Evolutionary conservation across 2,888 invertebrate species (phyloP).

Genomic region (Pterostichus madidus): DNA sequence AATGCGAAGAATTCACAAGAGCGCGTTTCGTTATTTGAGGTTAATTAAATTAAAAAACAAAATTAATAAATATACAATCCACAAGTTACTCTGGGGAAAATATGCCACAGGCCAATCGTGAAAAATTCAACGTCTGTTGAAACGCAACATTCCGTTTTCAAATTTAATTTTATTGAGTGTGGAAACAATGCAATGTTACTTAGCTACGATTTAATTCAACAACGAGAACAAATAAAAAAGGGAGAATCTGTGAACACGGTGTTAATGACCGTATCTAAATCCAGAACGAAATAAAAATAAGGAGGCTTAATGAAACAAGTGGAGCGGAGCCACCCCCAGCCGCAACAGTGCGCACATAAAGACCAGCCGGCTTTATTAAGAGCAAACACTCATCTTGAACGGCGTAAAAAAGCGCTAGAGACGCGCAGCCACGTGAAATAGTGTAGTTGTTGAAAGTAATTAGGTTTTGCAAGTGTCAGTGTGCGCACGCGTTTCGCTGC

Average conservation of each 20-base stretch:
- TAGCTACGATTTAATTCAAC: slow-evolving; percentile 3
- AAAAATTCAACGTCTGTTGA: slow-evolving; percentile 29
- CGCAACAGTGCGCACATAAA: slow-evolving; percentile 51
- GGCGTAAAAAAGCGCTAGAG: slow-evolving; percentile 41
- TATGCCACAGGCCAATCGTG: slow-evolving; percentile 46
- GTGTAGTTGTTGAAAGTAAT: slow-evolving; percentile 71
- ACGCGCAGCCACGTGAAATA: slow-evolving; percentile 74
- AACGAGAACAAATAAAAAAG: slow-evolving; percentile 56
- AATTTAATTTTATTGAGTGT: slow-evolving; percentile 60
- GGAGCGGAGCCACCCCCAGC: slow-evolving; percentile 27
- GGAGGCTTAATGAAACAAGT: slow-evolving; percentile 53
- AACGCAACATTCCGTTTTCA: slow-evolving; percentile 30
- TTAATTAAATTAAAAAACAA: slow-evolving; percentile 62
- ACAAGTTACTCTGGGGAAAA: slow-evolving; percentile 53
- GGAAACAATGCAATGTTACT: slow-evolving; percentile 22
- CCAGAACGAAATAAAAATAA: slow-evolving; percentile 63
- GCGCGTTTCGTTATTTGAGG: slow-evolving; percentile 62
- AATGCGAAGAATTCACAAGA: slow-evolving; percentile 53
- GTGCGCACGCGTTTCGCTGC: slow-evolving; percentile 8
- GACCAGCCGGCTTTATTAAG: slow-evolving; percentile 46
- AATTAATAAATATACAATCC: slow-evolving; percentile 54
- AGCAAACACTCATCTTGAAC: slow-evolving; percentile 60
- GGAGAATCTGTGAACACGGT: slow-evolving; percentile 55
- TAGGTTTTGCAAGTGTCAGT: slow-evolving; percentile 67
- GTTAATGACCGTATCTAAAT: slow-evolving; percentile 61